A percentile compares a stretch with the other conserved stretches of the same genome.
Conservation (phyloP, 2,113 vertebrate genomes). For the Dinomys branickii region DNA sequence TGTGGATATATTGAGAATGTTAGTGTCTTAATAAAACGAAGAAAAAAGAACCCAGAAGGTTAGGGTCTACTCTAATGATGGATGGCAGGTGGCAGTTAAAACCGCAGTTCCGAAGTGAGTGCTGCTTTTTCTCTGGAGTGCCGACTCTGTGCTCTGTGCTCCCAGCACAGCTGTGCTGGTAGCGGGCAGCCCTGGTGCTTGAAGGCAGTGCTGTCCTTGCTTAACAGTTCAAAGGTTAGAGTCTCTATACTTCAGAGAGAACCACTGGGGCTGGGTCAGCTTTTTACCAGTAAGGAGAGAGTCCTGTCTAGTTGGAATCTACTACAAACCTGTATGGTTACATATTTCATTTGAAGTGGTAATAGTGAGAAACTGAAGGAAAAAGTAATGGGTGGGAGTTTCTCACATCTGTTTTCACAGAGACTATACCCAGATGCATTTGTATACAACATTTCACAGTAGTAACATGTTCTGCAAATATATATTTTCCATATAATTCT, state of each 20-base stretch:
- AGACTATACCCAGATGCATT: background rate
- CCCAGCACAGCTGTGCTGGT: background rate
- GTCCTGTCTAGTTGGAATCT: background rate
- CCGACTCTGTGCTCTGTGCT: too few species aligned
- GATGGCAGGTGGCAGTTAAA: background rate
- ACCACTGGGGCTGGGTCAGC: background rate
- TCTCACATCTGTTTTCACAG: background rate
- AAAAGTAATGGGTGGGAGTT: background rate
- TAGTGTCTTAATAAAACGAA: background rate
- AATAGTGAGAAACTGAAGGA: background rate
- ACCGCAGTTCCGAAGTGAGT: fast-evolving
- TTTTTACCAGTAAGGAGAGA: background rate
- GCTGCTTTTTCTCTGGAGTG: fast-evolving
- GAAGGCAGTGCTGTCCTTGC: fast-evolving
- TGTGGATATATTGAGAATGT: background rate
- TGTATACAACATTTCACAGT: background rate
- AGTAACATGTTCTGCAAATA: background rate
- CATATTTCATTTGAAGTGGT: background rate
- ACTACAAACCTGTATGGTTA: background rate
- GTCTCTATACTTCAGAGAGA: background rate
- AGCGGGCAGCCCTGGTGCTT: background rate
- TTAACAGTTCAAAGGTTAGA: background rate
- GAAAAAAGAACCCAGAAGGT: background rate
- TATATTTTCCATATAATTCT: background rate
- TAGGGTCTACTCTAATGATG: background rate